These are phyloP conservation scores for Cerastis leucographa DNA, from an alignment of 2,888 invertebrate species.

Conservation along the genomic window DNA sequence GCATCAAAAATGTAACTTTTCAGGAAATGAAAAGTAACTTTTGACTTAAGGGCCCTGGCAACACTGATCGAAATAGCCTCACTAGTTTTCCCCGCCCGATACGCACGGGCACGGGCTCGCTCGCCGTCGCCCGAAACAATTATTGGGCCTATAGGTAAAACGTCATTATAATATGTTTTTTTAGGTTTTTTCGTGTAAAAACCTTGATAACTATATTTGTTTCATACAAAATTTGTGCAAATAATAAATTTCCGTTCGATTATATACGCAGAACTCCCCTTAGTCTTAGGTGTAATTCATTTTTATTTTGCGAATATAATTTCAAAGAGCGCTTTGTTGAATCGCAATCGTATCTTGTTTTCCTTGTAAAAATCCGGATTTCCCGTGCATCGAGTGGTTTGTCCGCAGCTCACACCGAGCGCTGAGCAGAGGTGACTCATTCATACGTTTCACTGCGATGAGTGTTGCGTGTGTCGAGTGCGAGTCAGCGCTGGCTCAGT, in stretches of 20 bases:
- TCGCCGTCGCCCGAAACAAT: neutral
- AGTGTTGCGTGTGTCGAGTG: conserved; percentile 7
- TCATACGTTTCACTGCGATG: conserved; percentile 30
- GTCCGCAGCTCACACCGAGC: neutral
- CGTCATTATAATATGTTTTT: conserved; percentile 16
- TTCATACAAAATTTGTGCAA: neutral
- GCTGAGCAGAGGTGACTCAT: conserved; percentile 44
- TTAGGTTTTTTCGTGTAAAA: neutral
- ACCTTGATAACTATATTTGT: conserved; percentile 16
- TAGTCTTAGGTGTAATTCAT: neutral
- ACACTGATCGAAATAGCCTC: neutral
- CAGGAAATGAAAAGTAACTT: too few species aligned
- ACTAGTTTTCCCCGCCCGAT: neutral
- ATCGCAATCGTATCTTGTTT: conserved; percentile 34
- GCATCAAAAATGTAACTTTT: too few species aligned
- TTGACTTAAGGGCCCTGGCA: too few species aligned
- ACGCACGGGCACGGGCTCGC: too few species aligned
- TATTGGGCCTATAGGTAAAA: conserved; percentile 15
- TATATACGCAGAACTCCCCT: neutral
- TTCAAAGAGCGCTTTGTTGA: neutral
- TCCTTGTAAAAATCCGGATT: conserved; percentile 40
- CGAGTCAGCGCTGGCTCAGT: conserved; percentile 5
- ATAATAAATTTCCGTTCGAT: neutral
- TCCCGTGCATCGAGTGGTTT: conserved; percentile 22
- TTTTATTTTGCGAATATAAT: conserved; percentile 1